phyloP scores from a whole-genome alignment of 1,140 invertebrate species.

The Achroia grisella region DNA sequence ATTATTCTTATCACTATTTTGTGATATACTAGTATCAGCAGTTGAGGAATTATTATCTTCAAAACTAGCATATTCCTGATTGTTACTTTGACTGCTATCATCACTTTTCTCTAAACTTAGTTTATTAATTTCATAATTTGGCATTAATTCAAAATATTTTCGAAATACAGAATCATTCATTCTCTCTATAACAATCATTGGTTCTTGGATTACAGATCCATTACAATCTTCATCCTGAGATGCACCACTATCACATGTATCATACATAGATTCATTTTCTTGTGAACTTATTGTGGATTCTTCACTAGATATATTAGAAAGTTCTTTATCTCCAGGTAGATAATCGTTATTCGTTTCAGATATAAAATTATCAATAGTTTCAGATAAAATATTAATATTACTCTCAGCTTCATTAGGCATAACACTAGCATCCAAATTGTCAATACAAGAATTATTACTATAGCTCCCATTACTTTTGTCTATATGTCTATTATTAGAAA shows the following conservation, averaged over 20 bases:
- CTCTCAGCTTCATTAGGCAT: not conserved
- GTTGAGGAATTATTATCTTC: conserved; percentile 1
- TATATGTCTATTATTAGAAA: conserved; percentile 11
- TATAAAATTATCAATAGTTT: not conserved
- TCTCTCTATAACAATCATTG: conserved; percentile 32
- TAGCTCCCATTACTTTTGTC: too few relatives aligned
- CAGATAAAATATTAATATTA: not conserved
- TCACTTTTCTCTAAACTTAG: conserved; percentile 10
- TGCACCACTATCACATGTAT: conserved; percentile 23
- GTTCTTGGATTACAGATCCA: conserved; percentile 4
- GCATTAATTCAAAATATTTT: conserved; percentile 36
- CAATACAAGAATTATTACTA: too few relatives aligned
- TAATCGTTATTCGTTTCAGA: too few relatives aligned
- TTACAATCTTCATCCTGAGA: conserved; percentile 6
- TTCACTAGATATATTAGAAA: conserved; percentile 2
- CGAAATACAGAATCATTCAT: conserved; percentile 37
- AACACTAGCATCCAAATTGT: too few relatives aligned
- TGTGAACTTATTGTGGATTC: too few relatives aligned
- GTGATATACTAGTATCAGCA: not conserved
- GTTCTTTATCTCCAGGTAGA: not conserved
- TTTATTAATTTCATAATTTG: conserved; percentile 1
- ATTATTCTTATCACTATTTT: not conserved
- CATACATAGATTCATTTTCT: conserved; percentile 23
- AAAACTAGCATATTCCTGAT: conserved; percentile 1
- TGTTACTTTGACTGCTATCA: conserved; percentile 4